Base-by-base conservation (phyloP, 1,140 invertebrate genomes). In the Triops longicaudatus region DNA sequence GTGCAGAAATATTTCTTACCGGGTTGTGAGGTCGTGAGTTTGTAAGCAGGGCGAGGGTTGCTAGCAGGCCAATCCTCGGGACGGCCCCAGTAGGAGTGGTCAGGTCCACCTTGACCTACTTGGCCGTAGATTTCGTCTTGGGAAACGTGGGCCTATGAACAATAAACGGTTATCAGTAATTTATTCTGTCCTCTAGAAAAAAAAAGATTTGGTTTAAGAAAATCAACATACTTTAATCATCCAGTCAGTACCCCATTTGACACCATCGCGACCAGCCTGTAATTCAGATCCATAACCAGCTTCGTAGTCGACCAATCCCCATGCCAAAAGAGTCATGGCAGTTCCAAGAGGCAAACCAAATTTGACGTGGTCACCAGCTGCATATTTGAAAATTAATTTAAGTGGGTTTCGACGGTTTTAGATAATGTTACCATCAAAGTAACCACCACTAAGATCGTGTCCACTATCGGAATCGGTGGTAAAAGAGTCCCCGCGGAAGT, bases 241-340 rank as follows among this genome's bases (percentile, higher is more conserved):
- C 79, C 89, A 90, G 81, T 90, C 89, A 0, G 87, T 86, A 0
- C 87, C 86, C 89, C 89, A 90, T 82, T 86, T 86, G 26, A 90
- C 82, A 6, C 86, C 85, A 41, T 85, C 82, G 2, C 86, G 81
- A 26, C 85, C 77, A 72, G 74, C 72, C 5, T 74, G 76, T 17
- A 82, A 82, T 14, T 14, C 10, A 0, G 80, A 79, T 6, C 79
- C 78, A 81, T 89, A 90, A 12, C 76, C 80, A 11, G 6, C n/a
- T 11, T 72, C 42, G 78, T 80, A 84, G 75, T 82, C 81, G 26
- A 83, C 75, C 22, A 83, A 74, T 27, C 83, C 82, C 83, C 83
- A 73, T 5, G 82, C 78, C n/a, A 85, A 74, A 63, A 83, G 42
- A 14, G 82, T 84, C 12, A 81, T 80, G 14, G 81, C 79, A n/a